Evolutionary conservation across 2,888 invertebrate genomes (phyloP).

Genomic region (Muschampia plurimacula): DNA sequence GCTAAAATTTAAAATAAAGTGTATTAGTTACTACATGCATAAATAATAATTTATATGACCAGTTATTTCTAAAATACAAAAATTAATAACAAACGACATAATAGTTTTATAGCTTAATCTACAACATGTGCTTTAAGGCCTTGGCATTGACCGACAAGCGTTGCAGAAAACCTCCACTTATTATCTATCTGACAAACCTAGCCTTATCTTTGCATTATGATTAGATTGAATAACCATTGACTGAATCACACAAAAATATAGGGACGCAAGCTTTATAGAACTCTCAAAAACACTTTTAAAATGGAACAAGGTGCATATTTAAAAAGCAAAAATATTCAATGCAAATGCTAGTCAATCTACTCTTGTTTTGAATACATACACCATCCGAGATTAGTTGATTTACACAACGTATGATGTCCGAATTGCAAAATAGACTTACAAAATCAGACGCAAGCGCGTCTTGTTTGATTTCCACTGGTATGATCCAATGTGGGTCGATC

Average conservation of each 20-base stretch:
- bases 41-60: not conserved
- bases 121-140: conserved; percentile 14
- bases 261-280: not conserved
- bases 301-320: not conserved
- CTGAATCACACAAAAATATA: not conserved
- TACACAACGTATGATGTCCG: not conserved
- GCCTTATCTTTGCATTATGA: not conserved
- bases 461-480: conserved; percentile 18
- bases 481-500: conserved; percentile 32
- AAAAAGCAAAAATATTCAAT: not conserved
- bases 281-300: not conserved
- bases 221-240: not conserved
- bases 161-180: not conserved
- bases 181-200: not conserved
- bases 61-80: not conserved
- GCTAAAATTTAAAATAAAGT: conserved; percentile 81
- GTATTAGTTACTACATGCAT: not conserved
- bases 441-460: conserved; percentile 6
- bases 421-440: conserved; percentile 21
- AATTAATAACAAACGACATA: not conserved
- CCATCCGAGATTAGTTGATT: not conserved
- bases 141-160: conserved; percentile 36
- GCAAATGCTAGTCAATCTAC: not conserved
- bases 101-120: not conserved
- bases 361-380: not conserved